A percentile compares a stretch with the other conserved stretches of the same genome.
Conservation (phyloP, 1,140 invertebrate genomes). For the Heterodera schachtii region DNA sequence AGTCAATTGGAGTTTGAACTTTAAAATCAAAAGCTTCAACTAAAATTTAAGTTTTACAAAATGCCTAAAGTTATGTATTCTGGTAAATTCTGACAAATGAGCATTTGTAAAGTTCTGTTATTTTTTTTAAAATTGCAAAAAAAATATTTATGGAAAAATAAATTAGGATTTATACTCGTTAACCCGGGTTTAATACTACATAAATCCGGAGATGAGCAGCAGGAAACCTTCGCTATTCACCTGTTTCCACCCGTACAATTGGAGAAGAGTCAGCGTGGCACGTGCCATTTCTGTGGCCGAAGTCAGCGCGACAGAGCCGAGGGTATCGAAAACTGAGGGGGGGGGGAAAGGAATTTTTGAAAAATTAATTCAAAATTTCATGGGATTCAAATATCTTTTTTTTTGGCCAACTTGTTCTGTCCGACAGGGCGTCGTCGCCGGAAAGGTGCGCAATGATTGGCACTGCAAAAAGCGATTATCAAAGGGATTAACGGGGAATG, state of each 20-base stretch:
- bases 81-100: too few relatives aligned
- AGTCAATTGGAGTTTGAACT: too few relatives aligned
- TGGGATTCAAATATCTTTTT: not conserved
- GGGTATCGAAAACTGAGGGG: constrained; percentile 58
- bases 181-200: too few relatives aligned
- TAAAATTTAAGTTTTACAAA: too few relatives aligned
- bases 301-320: constrained; percentile 64
- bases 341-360: not conserved
- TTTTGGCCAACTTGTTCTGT: constrained; percentile 41
- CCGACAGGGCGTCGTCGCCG: constrained; percentile 61
- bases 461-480: constrained; percentile 26
- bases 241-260: constrained; percentile 65
- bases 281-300: constrained; percentile 65
- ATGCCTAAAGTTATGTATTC: too few relatives aligned
- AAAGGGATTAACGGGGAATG: not conserved
- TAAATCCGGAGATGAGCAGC: too few relatives aligned
- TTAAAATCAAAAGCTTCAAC: too few relatives aligned
- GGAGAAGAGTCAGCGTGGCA: constrained; percentile 57
- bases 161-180: too few relatives aligned
- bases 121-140: not conserved
- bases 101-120: too few relatives aligned
- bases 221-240: constrained; percentile 7
- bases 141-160: too few relatives aligned
- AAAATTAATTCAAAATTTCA: not conserved
- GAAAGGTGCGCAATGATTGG: constrained; percentile 65